phyloP scores from a whole-genome alignment of 2,888 invertebrate species.

The Alviniconcha strummeri region DNA sequence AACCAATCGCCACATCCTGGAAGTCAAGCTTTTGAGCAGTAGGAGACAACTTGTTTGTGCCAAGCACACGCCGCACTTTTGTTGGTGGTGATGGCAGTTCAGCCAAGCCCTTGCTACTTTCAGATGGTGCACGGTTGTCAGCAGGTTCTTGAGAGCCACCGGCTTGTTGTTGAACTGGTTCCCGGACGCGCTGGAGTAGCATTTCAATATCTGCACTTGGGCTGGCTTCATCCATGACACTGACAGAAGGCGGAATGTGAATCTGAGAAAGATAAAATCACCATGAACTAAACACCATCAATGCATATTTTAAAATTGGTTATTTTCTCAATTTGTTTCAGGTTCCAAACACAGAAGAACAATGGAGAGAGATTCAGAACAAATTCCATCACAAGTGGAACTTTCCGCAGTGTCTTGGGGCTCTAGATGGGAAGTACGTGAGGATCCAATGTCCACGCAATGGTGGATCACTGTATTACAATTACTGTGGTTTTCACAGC shows the following conservation, averaged over 20 bases:
- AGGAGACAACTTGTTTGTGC: too few relatives aligned
- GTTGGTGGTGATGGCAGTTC: too few relatives aligned
- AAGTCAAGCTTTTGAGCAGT: too few relatives aligned
- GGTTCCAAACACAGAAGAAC: neutral
- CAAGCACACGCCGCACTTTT: too few relatives aligned
- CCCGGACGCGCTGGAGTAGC: neutral
- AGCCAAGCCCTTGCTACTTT: too few relatives aligned
- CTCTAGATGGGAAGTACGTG: constrained; percentile 23
- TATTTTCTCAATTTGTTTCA: constrained; percentile 11
- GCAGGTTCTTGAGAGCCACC: neutral
- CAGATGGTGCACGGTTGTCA: too few relatives aligned
- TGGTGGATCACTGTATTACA: neutral
- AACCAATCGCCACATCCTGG: too few relatives aligned
- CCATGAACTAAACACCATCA: neutral
- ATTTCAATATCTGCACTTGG: neutral
- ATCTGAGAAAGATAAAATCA: neutral
- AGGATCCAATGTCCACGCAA: constrained; percentile 10
- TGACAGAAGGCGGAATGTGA: neutral
- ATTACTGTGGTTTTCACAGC: constrained; percentile 3
- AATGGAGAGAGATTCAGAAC: neutral
- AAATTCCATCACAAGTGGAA: constrained; percentile 16
- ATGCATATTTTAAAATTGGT: neutral
- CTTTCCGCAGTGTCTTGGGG: constrained; percentile 23
- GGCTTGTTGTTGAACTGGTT: neutral
- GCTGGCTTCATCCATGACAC: neutral